Base-by-base conservation (phyloP, 1,140 invertebrate genomes). In the Drosophila kepulauana region DNA sequence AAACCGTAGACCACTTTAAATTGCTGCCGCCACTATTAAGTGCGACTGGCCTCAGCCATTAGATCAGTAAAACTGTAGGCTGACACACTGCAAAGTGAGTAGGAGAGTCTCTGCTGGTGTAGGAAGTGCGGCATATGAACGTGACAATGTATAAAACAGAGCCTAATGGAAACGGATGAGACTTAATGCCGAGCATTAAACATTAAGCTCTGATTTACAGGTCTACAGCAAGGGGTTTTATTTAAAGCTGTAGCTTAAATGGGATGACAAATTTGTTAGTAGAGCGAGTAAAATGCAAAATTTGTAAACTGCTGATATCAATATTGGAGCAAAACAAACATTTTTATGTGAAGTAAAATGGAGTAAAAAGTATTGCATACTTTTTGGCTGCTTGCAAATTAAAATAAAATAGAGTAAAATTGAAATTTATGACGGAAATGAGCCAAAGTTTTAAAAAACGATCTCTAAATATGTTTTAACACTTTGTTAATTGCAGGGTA, bases 1-100 rank as follows among this genome's bases (percentile, higher is more conserved):
- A 88, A 81, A 74, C 81, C 72, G 67, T 81, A 75, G 52, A 35
- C 45, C 85, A 84, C 74, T 87, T 87, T 80, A 88, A 87, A 87
- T 65, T 72, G 61, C 54, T 13, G 38, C 35, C 54, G 15, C 30
- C 51, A 61, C 73, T 80, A 75, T 84, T 75, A 67, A 76, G 59
- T 48, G 15, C 54, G 15, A 16, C 56, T 48, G 52, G 41, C 64
- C 58, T 52, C 62, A 30, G 52, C 75, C 67, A 82, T 82, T 82
- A 74, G 66, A 63, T 43, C 58, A 69, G 65, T 33, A 10, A 58
- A 46, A 3, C 2, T 38, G 7, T 10, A 5, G 15, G 25, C 11
- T 5, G 41, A 1, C 35, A 5, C 3, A 13, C 11, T 38, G 35
- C 4, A 13, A 15, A 11, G n/a, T 13, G 35, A 11, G 25, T 20